A percentile compares a stretch with the other conserved stretches of the same genome.
These are phyloP conservation scores for Schlechtendalia chinensis DNA, from an alignment of 1,140 invertebrate species.

Conservation along the genomic window DNA sequence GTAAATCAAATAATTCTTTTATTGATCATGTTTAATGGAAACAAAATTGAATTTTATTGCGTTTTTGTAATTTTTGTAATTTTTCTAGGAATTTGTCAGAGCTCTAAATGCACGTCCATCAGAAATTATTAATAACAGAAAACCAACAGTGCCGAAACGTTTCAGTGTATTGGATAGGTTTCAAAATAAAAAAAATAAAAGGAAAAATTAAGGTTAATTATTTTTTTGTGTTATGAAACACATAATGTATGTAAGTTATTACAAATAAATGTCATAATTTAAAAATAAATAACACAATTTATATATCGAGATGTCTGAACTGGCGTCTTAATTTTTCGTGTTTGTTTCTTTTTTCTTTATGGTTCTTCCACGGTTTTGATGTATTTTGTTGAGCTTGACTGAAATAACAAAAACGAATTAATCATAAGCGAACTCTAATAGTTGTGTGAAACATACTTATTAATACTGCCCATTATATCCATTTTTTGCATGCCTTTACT, in stretches of 20 bases:
- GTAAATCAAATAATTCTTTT: constrained; percentile 7
- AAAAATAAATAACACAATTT: constrained; percentile 58
- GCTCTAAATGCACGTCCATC: not conserved
- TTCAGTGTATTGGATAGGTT: constrained; percentile 1
- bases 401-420: not conserved
- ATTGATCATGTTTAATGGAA: not conserved
- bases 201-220: not conserved
- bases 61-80: not conserved
- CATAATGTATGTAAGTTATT: constrained; percentile 8
- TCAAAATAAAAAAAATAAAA: constrained; percentile 28
- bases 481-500: constrained; percentile 48
- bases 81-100: constrained; percentile 30
- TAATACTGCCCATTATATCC: constrained; percentile 45
- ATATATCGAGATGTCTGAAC: constrained; percentile 59
- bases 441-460: constrained; percentile 23
- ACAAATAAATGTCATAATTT: not conserved
- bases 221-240: not conserved
- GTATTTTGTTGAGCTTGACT: constrained; percentile 11
- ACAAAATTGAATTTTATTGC: not conserved
- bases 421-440: not conserved
- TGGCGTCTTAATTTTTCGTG: constrained; percentile 62
- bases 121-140: not conserved
- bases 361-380: constrained; percentile 62
- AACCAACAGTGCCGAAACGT: not conserved
- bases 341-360: constrained; percentile 61